Evolutionary conservation across 2,113 vertebrate species (phyloP).

Genomic region (Butorides virescens): DNA sequence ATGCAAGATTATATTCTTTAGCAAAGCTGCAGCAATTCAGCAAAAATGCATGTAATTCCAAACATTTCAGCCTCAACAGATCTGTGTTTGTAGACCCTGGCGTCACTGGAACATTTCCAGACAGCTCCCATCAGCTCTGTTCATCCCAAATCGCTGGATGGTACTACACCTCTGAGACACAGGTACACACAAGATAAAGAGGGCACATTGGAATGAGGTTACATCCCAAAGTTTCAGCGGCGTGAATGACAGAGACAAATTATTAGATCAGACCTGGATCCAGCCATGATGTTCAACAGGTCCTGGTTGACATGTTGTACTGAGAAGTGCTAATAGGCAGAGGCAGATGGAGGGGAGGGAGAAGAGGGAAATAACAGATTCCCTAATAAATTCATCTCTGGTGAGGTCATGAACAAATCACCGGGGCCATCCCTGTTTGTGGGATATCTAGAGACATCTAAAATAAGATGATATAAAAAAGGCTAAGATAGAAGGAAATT

Average conservation of each 20-base stretch:
- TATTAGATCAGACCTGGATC: not conserved
- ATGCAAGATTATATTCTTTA: slow-evolving; percentile 33
- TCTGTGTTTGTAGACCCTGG: slow-evolving; percentile 18
- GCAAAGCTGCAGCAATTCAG: slow-evolving; percentile 20
- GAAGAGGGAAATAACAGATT: not conserved
- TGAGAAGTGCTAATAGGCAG: not conserved
- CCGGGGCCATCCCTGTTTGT: not conserved
- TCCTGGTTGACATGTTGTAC: not conserved
- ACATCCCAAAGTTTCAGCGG: not conserved
- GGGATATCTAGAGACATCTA: not conserved
- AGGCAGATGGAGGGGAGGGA: not conserved
- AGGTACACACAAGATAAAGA: not conserved
- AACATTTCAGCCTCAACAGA: slow-evolving; percentile 18
- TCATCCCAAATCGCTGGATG: not conserved
- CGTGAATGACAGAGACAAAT: not conserved
- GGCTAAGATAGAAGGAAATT: not conserved
- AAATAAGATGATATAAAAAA: not conserved
- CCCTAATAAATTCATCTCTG: not conserved
- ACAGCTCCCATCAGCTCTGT: not conserved
- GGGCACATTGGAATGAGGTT: not conserved
- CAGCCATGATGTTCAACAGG: not conserved
- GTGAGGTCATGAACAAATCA: not conserved
- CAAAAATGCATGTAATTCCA: slow-evolving; percentile 49
- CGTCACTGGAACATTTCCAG: slow-evolving; percentile 27
- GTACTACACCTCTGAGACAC: not conserved